Conservation (phyloP, 2,797 vertebrate species). For the Syngnathus rostellatus region DNA sequence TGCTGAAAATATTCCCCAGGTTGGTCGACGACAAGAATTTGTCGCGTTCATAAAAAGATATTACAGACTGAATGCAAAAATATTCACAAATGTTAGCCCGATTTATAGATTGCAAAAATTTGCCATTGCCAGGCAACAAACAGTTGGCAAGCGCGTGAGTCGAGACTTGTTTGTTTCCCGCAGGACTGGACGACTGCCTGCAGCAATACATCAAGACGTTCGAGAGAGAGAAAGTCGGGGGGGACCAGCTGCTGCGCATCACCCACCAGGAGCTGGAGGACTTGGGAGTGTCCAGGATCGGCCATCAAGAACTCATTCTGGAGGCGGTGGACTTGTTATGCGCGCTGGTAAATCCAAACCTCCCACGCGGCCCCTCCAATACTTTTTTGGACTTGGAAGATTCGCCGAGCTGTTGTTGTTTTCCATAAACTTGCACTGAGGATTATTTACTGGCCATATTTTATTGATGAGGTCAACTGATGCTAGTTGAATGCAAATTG, state of each 20-base stretch:
- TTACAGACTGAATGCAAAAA: constrained; percentile 17
- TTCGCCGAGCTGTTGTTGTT: too few relatives aligned
- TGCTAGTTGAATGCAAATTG: too few relatives aligned
- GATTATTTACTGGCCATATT: too few relatives aligned
- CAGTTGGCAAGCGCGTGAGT: neutral
- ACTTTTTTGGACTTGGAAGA: neutral
- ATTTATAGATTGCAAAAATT: constrained; percentile 5
- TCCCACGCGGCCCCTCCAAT: constrained; percentile 8
- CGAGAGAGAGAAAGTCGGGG: constrained; percentile 93
- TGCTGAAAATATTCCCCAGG: constrained; percentile 18
- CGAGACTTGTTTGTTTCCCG: constrained; percentile 14
- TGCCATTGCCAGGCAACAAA: constrained; percentile 6
- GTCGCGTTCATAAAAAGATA: constrained; percentile 16
- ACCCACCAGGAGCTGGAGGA: constrained; percentile 98
- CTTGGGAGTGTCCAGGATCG: constrained; percentile 92
- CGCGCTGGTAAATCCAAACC: constrained; percentile 81
- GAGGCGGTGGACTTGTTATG: constrained; percentile 97
- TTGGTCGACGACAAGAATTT: constrained; percentile 27
- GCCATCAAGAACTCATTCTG: constrained; percentile 96
- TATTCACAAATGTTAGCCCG: constrained; percentile 6
- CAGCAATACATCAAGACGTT: constrained; percentile 98
- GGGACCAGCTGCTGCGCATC: constrained; percentile 93
- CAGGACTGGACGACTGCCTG: constrained; percentile 95
- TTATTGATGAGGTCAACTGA: neutral
- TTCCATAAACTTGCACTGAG: too few relatives aligned